phyloP scores from a whole-genome alignment of 2,888 invertebrate genomes.

The Nomada lathburiana region DNA sequence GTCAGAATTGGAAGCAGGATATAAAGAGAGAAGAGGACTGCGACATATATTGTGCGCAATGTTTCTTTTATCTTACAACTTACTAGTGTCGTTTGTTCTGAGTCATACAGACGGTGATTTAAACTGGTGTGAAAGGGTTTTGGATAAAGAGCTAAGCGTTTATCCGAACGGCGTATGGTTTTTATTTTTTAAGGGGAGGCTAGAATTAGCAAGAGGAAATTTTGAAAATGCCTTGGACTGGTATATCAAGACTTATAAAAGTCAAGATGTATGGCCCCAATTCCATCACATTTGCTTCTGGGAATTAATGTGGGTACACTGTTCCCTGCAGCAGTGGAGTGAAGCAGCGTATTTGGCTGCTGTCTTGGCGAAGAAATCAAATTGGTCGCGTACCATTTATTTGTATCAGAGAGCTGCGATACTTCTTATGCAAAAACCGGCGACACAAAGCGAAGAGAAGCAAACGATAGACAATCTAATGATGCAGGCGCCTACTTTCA shows the following conservation, averaged over 20 bases:
- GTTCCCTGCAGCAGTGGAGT: constrained; percentile 91
- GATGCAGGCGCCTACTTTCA: constrained; percentile 92
- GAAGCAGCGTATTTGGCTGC: constrained; percentile 90
- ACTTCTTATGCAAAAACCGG: constrained; percentile 89
- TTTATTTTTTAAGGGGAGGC: constrained; percentile 94
- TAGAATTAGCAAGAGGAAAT: constrained; percentile 93
- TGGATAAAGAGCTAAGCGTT: constrained; percentile 90
- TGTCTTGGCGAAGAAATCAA: constrained; percentile 90
- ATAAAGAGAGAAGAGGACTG: constrained; percentile 89
- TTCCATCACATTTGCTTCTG: constrained; percentile 97
- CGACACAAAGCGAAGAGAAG: constrained; percentile 84
- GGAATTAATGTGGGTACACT: constrained; percentile 96
- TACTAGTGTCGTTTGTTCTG: constrained; percentile 93
- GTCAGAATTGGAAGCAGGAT: constrained; percentile 90
- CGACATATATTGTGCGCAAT: constrained; percentile 94
- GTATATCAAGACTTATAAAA: constrained; percentile 92
- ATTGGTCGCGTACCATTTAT: constrained; percentile 97
- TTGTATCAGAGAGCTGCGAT: constrained; percentile 95
- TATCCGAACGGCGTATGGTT: constrained; percentile 96
- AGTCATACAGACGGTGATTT: constrained; percentile 93
- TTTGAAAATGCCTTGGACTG: constrained; percentile 89
- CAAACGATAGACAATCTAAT: constrained; percentile 88
- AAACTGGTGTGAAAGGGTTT: constrained; percentile 90
- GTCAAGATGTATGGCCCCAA: constrained; percentile 94
- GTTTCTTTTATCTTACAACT: constrained; percentile 93